These are phyloP conservation scores for Hermodice carunculata DNA, from an alignment of 2,888 invertebrate species.

Conservation along the genomic window DNA sequence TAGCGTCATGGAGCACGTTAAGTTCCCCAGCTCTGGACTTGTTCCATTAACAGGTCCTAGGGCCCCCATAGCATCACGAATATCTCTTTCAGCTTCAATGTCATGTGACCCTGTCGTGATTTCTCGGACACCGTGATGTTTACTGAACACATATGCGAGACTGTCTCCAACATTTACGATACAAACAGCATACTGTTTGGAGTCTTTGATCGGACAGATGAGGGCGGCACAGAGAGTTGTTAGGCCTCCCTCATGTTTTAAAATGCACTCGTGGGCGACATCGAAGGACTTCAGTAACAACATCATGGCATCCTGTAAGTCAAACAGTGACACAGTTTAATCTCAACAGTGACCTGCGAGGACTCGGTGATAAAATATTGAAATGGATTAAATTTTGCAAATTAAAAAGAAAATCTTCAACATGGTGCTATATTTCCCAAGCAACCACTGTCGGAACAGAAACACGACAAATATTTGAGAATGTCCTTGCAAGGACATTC, in stretches of 20 bases:
- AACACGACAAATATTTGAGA: too few species aligned
- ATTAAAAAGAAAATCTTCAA: too few species aligned
- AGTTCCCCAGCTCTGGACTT: conserved; percentile 85
- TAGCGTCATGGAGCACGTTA: conserved; percentile 86
- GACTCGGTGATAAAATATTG: too few species aligned
- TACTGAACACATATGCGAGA: conserved; percentile 85
- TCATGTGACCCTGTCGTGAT: conserved; percentile 85
- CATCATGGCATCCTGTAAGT: conserved; percentile 79
- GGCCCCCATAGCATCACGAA: conserved; percentile 90
- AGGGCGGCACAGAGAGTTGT: conserved; percentile 88
- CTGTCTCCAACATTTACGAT: conserved; percentile 92
- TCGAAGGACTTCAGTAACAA: conserved; percentile 84
- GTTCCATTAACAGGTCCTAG: conserved; percentile 90
- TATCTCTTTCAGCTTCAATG: conserved; percentile 84
- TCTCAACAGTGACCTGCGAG: too few species aligned
- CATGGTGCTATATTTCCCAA: too few species aligned
- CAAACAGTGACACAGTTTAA: conserved; percentile 9
- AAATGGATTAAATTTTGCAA: too few species aligned
- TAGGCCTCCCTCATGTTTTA: conserved; percentile 80
- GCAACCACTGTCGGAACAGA: too few species aligned
- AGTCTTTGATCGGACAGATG: conserved; percentile 73
- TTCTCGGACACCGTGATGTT: conserved; percentile 84
- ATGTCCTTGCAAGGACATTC: too few species aligned
- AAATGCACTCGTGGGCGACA: conserved; percentile 86
- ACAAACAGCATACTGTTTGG: conserved; percentile 77